These are phyloP conservation scores for Hippoglossus stenolepis DNA, from an alignment of 2,113 vertebrate species.

Conservation along the genomic window DNA sequence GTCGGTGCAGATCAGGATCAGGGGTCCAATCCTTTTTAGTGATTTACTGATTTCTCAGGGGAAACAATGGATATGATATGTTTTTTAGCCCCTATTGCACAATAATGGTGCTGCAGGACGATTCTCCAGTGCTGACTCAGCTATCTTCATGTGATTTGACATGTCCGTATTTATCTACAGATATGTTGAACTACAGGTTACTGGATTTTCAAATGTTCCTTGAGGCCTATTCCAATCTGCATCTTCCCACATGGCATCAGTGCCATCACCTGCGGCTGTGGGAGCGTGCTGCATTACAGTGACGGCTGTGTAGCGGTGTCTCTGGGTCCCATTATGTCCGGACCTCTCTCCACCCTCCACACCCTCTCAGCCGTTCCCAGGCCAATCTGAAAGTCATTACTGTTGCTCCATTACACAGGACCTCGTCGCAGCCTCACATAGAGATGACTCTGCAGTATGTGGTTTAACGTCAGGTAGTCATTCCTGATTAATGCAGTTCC, in stretches of 20 bases:
- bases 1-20: no score
- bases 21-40: no score
- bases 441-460: slow-evolving; percentile 24
- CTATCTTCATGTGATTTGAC: no score
- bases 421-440: slow-evolving; percentile 29
- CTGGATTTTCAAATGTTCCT: neutral
- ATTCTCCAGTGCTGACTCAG: no score
- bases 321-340: slow-evolving; percentile 27
- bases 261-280: neutral
- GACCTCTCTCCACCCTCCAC: slow-evolving; percentile 5
- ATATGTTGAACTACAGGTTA: neutral
- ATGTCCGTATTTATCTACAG: no score
- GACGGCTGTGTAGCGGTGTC: slow-evolving; percentile 15
- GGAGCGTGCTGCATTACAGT: neutral
- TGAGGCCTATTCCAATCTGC: neutral
- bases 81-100: no score
- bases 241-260: neutral
- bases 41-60: no score
- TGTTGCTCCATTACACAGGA: slow-evolving; percentile 54
- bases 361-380: slow-evolving; percentile 20
- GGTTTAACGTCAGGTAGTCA: slow-evolving; percentile 30
- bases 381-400: slow-evolving; percentile 61
- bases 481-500: slow-evolving; percentile 25
- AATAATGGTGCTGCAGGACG: no score
- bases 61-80: no score